A percentile compares a stretch with the other conserved stretches of the same genome.
These are phyloP conservation scores for Yponomeuta cagnagella DNA, from an alignment of 2,888 invertebrate genomes.

Conservation along the genomic window DNA sequence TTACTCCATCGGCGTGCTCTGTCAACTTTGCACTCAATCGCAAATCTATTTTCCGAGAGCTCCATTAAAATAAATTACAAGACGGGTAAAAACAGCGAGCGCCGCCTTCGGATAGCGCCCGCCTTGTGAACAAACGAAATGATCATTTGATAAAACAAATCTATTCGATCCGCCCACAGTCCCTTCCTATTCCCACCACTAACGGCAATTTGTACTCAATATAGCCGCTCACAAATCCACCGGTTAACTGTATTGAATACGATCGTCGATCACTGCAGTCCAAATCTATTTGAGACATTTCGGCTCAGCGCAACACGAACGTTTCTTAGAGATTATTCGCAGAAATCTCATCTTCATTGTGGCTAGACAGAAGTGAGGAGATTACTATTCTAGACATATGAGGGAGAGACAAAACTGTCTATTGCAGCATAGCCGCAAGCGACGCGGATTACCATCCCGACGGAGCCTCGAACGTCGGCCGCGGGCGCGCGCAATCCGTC, in stretches of 20 bases:
- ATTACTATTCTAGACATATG: background rate
- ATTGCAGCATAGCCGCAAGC: background rate
- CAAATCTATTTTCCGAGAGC: conserved; percentile 9
- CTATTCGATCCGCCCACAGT: background rate
- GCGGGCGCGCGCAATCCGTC: conserved; percentile 18
- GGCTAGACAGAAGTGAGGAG: background rate
- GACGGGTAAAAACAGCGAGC: conserved; percentile 7
- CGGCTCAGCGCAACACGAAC: background rate
- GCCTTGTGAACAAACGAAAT: conserved; percentile 3
- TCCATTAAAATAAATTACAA: conserved; percentile 14
- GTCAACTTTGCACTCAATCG: conserved; percentile 10
- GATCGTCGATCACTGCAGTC: background rate
- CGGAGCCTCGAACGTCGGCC: conserved; percentile 15
- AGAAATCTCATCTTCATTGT: background rate
- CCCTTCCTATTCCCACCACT: background rate
- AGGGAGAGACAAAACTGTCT: background rate
- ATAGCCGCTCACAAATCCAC: background rate
- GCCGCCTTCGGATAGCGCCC: background rate
- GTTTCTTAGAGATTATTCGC: background rate
- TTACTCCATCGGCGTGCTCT: conserved; percentile 10
- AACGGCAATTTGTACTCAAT: background rate
- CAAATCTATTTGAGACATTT: background rate
- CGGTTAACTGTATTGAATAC: background rate
- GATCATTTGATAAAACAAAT: conserved; percentile 12
- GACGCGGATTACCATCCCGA: conserved; percentile 3